These are phyloP conservation scores for Tupaia tana DNA, from an alignment of 2,113 vertebrate species.

Conservation along the genomic window DNA sequence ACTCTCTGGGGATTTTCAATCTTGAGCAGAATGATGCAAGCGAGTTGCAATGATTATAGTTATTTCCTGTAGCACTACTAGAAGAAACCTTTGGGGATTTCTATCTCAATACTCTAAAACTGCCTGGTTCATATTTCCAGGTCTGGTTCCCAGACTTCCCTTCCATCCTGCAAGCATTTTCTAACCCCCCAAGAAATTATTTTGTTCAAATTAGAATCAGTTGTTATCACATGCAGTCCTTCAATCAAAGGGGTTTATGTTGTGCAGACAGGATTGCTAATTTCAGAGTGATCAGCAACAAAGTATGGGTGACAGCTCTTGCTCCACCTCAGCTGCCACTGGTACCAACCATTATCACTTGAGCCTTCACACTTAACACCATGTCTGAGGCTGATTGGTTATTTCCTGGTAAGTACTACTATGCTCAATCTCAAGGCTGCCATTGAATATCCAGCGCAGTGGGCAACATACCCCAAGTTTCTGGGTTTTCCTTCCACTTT, in stretches of 20 bases:
- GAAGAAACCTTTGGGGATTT: neutral
- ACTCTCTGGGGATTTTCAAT: conserved; percentile 1
- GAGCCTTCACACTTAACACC: neutral
- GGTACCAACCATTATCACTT: neutral
- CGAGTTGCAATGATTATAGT: conserved; percentile 9
- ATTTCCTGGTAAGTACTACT: neutral
- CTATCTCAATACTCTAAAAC: neutral
- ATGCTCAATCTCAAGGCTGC: neutral
- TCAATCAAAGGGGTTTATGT: neutral
- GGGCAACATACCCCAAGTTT: neutral
- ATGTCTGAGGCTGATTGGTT: neutral
- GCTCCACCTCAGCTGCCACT: neutral
- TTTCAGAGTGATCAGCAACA: neutral
- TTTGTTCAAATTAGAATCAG: neutral
- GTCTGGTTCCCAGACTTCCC: neutral
- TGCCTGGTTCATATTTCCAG: conserved; percentile 11
- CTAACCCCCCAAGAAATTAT: neutral
- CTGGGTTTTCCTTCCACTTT: conserved; percentile 14
- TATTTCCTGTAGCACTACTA: neutral
- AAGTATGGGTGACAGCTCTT: neutral
- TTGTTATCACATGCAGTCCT: neutral
- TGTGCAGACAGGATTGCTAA: neutral
- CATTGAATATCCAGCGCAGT: neutral
- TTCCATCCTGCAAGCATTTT: neutral
- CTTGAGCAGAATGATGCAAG: conserved; percentile 38